Evolutionary conservation across 2,113 vertebrate genomes (phyloP).

Genomic region (Potamarius usumacintae): DNA sequence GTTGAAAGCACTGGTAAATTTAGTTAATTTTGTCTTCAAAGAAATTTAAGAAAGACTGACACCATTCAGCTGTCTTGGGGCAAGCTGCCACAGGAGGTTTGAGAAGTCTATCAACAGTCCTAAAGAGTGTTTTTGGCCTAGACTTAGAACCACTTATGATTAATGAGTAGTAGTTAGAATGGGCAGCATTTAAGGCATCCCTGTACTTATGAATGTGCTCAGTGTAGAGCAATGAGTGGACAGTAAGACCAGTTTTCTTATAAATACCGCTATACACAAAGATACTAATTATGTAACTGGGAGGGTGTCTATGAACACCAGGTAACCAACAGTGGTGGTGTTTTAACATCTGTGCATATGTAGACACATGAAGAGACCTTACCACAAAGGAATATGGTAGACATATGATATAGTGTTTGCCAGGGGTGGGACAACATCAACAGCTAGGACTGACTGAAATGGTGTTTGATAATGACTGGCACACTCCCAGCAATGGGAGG

Average conservation of each 20-base stretch:
- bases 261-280: neutral
- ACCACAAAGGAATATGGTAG: neutral
- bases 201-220: no score
- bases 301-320: neutral
- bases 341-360: neutral
- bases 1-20: no score
- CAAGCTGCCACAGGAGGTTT: no score
- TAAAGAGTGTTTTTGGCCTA: no score
- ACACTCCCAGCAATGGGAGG: neutral
- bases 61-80: no score
- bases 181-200: no score
- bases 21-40: no score
- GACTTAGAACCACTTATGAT: no score
- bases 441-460: neutral
- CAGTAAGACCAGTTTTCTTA: neutral
- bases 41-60: no score
- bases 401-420: neutral
- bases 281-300: neutral
- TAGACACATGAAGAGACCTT: neutral
- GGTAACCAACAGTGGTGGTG: neutral
- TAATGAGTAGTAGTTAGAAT: no score
- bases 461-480: neutral
- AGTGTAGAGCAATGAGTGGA: no score
- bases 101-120: no score
- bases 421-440: neutral